phyloP scores from a whole-genome alignment of 2,888 invertebrate species.

The Conchocele bisecta region DNA sequence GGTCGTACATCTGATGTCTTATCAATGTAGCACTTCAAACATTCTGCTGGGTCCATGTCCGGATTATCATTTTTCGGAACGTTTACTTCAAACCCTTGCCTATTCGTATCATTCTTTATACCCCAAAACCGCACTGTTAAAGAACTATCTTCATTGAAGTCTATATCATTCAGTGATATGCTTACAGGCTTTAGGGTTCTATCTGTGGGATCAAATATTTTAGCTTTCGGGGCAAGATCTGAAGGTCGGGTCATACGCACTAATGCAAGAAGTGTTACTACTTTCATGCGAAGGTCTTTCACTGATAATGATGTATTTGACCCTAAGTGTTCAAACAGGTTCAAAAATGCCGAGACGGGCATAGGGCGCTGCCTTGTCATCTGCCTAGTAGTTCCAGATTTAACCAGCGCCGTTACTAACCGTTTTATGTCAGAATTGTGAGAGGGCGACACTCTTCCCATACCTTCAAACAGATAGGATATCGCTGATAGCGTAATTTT shows the following conservation, averaged over 20 bases:
- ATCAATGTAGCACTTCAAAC: constrained; percentile 1
- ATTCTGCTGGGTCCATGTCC: constrained; percentile 1
- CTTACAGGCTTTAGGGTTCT: background rate
- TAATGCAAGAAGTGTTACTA: background rate
- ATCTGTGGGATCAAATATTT: background rate
- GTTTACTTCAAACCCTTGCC: constrained; percentile 12
- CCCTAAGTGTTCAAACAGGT: background rate
- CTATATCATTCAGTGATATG: background rate
- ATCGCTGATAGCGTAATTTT: background rate
- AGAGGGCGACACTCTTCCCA: constrained; percentile 2
- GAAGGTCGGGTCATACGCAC: constrained; percentile 16
- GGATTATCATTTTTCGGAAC: background rate
- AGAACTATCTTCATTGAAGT: background rate
- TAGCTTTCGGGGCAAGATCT: constrained; percentile 12
- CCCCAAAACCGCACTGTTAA: constrained; percentile 6
- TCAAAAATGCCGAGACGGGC: background rate
- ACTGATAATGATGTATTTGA: background rate
- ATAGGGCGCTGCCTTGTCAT: constrained; percentile 4
- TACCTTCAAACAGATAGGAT: constrained; percentile 6
- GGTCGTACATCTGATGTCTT: background rate
- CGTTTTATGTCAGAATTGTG: constrained; percentile 2
- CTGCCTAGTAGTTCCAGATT: background rate
- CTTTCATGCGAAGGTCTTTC: background rate
- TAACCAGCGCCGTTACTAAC: constrained; percentile 1
- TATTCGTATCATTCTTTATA: constrained; percentile 17